phyloP scores from a whole-genome alignment of 2,888 invertebrate genomes.

The Argyresthia goedartella region DNA sequence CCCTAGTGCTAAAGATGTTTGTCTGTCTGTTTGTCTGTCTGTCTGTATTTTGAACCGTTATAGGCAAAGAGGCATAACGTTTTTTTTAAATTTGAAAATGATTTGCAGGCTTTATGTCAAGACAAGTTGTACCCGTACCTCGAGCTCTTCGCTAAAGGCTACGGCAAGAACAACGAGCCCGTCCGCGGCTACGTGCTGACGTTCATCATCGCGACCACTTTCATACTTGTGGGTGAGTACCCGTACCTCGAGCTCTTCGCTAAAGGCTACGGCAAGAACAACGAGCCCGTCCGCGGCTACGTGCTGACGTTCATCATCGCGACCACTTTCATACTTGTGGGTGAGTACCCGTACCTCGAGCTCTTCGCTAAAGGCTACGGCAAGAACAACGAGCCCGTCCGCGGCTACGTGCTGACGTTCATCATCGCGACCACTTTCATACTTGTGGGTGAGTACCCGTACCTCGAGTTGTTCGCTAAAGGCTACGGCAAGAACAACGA shows the following conservation, averaged over 20 bases:
- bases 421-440: constrained; percentile 88
- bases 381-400: constrained; percentile 84
- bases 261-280: constrained; percentile 84
- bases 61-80: no score
- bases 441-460: constrained; percentile 86
- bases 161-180: constrained; percentile 85
- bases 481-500: constrained; percentile 87
- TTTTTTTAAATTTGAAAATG: background rate
- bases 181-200: constrained; percentile 93
- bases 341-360: constrained; percentile 84
- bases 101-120: constrained; percentile 83
- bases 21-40: background rate
- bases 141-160: constrained; percentile 90
- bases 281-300: constrained; percentile 91
- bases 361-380: constrained; percentile 93
- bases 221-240: constrained; percentile 85
- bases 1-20: background rate
- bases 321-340: constrained; percentile 86
- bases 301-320: constrained; percentile 93
- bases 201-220: constrained; percentile 88
- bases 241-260: constrained; percentile 93
- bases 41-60: no score
- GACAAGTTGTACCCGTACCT: constrained; percentile 95
- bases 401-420: constrained; percentile 94
- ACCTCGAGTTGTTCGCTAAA: constrained; percentile 90